Conservation (phyloP, 2,113 vertebrate species). For the Caloenas nicobarica region DNA sequence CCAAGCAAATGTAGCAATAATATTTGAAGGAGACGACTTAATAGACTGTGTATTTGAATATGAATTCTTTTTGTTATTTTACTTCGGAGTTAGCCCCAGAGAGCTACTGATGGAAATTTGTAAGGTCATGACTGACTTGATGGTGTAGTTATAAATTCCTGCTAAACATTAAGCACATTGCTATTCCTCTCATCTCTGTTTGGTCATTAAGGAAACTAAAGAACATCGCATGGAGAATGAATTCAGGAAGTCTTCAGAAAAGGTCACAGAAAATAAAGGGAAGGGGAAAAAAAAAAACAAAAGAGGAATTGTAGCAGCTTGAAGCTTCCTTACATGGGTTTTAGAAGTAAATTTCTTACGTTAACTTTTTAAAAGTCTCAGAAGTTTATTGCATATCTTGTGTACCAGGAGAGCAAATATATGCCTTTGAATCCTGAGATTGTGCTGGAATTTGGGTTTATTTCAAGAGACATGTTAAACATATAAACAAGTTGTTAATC, state of each 20-base stretch:
- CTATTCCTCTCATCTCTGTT: constrained; percentile 44
- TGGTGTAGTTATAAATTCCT: constrained; percentile 57
- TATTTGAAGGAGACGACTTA: constrained; percentile 14
- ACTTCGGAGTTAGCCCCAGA: not conserved
- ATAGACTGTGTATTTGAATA: not conserved
- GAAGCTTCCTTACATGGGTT: not conserved
- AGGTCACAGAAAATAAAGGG: constrained; percentile 41
- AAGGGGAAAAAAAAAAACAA: not conserved
- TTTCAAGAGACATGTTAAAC: not conserved
- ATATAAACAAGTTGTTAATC: not conserved
- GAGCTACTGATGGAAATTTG: constrained; percentile 16
- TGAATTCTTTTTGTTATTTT: not conserved
- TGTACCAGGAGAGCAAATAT: not conserved
- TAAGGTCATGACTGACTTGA: constrained; percentile 61
- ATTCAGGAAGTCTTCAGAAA: constrained; percentile 36
- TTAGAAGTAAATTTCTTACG: not conserved
- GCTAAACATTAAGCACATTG: constrained; percentile 33
- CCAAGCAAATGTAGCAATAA: not conserved
- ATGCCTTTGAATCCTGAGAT: not conserved
- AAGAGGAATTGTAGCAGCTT: not conserved
- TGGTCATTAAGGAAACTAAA: constrained; percentile 45
- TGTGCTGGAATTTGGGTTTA: not conserved
- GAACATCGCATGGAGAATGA: not conserved
- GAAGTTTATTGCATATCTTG: not conserved
- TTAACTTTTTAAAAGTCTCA: not conserved